Base-by-base conservation (phyloP, 2,113 vertebrate species). In the Erythrocercus mccallii region DNA sequence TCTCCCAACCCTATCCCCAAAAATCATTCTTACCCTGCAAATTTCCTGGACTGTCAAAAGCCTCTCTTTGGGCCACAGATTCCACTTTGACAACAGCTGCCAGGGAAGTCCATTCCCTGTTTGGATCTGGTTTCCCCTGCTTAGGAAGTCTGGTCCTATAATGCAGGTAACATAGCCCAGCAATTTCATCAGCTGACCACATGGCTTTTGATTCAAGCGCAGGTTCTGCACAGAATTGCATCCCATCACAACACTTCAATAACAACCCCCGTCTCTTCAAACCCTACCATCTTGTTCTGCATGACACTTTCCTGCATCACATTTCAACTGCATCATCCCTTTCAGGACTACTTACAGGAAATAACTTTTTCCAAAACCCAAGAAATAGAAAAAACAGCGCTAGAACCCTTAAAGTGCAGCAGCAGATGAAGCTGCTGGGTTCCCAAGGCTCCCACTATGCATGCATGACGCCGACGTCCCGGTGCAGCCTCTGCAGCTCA, bases 51-150 rank as follows among this genome's bases (percentile, higher is more conserved):
- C 33, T 38, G 80, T 9, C 54, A 44, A 42, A 37, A 82, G 13
- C n/a, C 25, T 69, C 70, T 58, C 27, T 21, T 5, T 38, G 68
- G 16, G 51, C 4, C 35, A 88, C 21, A 38, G 79, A 42, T 25
- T 97, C 96, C 84, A 98, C 90, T 81, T 98, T 96, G 37, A 99
- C 90, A 53, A 99, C 97, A 1, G 99, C 98, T 35, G 99, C 98
- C 77, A 99, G 96, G 38, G 98, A 97, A 8, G 98, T 99, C 99
- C 99, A 99, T 92, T 99, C 98, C 62, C 98, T 97, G 44, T 94
- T 97, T 27, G 97, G 90, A 64, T 99, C 98, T 2, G 99, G 99
- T 76, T 99, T 99, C 51, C 99, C 99, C 85, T 97, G 98, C 72
- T 97, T 98, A 21, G 99, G 99, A 15, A 99, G 98, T 66, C 79